Evolutionary conservation across 1,140 invertebrate species (phyloP), one percentile per base, ranked within the genome.

Genomic region (Medauroidea extradentata): DNA sequence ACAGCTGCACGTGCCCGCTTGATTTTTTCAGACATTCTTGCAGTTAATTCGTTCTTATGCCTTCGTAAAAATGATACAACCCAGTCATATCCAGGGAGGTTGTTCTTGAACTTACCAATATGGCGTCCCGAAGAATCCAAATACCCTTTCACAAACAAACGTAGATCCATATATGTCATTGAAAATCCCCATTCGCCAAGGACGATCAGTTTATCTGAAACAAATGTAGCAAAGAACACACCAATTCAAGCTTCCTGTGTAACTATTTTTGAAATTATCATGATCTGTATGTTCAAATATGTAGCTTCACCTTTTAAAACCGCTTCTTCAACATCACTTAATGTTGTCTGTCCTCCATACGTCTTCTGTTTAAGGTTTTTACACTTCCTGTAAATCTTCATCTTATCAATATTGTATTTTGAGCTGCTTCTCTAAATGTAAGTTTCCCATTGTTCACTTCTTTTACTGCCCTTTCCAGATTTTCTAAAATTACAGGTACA

Each of bases 1-100:
- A 50, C 38, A 29, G 56, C 43, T 55, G 62, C 60, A 19, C 58
- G 49, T 23, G 24, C 42, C 18, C 60, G 18, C 44, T 24, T 48
- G 38, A 66, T 66, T 25, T 65, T 29, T 56, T 53, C 53, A 48
- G 46, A 27, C 39, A 43, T 23, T 57, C 59, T 27, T 46, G 49
- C 42, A 57, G 25, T 44, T 48, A 52, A 34, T 41, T n/a, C 43
- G 29, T 60, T 27, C 23, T 24, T 57, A 42, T 52, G 29, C 55
- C 39, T 29, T 2, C 25, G 23, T 18, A 60, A 46, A 44, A 60
- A 60, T 46, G 21, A 42, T 18, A 59, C 34, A 38, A 43, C 49
- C 42, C 44, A 46, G 24, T 46, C 44, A 46, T 46, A 19, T 46
- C 44, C 44, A 21, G 44, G 44, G 9, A 46, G 18, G 44, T 46